Conservation (phyloP, 2,797 vertebrate species). For the Thripadectes ignobilis region DNA sequence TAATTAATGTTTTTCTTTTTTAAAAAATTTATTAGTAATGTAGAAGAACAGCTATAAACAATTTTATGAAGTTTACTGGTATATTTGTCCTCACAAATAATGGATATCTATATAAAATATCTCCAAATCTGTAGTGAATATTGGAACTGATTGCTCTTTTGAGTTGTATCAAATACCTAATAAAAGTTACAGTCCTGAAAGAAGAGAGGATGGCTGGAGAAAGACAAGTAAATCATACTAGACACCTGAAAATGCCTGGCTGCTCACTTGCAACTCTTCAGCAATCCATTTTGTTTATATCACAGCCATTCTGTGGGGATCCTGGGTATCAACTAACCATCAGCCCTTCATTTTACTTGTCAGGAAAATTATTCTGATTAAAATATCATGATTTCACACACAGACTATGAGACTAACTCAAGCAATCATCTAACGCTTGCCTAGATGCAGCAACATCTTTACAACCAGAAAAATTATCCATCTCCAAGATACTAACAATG, state of each 20-base stretch:
- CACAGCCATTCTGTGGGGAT: neutral
- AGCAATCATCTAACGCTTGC: neutral
- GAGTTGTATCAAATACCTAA: neutral
- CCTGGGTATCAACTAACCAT: neutral
- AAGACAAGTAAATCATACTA: neutral
- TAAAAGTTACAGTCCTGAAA: neutral
- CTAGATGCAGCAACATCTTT: neutral
- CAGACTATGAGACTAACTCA: neutral
- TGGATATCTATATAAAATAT: neutral
- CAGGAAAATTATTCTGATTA: neutral
- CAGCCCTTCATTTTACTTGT: neutral
- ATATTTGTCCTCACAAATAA: neutral
- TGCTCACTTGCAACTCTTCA: neutral
- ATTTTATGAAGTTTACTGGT: neutral
- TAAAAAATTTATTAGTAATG: neutral
- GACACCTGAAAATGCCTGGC: neutral
- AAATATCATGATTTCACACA: neutral
- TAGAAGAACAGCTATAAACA: neutral
- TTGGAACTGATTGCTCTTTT: neutral
- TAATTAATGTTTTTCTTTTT: neutral
- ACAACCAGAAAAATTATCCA: neutral
- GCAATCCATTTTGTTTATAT: neutral
- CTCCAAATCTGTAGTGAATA: neutral
- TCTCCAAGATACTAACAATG: neutral
- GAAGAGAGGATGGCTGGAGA: fast-evolving